Percentiles rank a stretch among this genome's conserved stretches.
These are phyloP conservation scores for Botrylloides violaceus DNA, from an alignment of 23 tunicate species.

Conservation along the genomic window DNA sequence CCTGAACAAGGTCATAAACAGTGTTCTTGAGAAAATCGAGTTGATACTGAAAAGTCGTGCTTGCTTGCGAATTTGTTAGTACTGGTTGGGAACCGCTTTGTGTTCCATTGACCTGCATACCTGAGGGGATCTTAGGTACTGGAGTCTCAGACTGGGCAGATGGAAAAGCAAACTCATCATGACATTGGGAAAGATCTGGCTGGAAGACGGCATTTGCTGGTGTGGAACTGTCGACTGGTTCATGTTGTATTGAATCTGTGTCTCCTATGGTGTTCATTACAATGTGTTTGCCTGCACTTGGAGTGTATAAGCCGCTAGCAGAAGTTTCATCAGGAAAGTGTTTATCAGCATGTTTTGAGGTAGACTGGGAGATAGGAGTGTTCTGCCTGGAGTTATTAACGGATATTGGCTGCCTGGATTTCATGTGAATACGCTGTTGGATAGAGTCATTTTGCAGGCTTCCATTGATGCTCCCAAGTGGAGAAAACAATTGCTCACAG, in stretches of 20 bases:
- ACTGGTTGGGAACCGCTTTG: not conserved
- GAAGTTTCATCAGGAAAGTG: not conserved
- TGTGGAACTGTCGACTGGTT: not conserved
- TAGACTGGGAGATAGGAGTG: not conserved
- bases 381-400: not conserved
- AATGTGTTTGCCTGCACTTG: not conserved
- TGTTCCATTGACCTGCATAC: not conserved
- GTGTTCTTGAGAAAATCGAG: constrained; percentile 53
- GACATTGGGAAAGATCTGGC: not conserved
- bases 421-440: not conserved
- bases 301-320: not conserved
- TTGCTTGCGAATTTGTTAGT: too few relatives aligned
- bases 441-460: not conserved
- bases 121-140: not conserved
- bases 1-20: constrained; percentile 64
- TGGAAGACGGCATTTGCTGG: not conserved
- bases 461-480: constrained; percentile 18
- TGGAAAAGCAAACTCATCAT: not conserved
- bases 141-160: not conserved
- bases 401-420: not conserved
- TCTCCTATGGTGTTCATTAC: not conserved
- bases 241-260: not conserved
- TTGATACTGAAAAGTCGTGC: constrained; percentile 49
- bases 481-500: constrained; percentile 34
- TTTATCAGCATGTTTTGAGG: not conserved